Percentiles rank a stretch among this genome's conserved stretches.
These are phyloP conservation scores for Stigmatopora argus DNA, from an alignment of 2,113 vertebrate species.

Conservation along the genomic window DNA sequence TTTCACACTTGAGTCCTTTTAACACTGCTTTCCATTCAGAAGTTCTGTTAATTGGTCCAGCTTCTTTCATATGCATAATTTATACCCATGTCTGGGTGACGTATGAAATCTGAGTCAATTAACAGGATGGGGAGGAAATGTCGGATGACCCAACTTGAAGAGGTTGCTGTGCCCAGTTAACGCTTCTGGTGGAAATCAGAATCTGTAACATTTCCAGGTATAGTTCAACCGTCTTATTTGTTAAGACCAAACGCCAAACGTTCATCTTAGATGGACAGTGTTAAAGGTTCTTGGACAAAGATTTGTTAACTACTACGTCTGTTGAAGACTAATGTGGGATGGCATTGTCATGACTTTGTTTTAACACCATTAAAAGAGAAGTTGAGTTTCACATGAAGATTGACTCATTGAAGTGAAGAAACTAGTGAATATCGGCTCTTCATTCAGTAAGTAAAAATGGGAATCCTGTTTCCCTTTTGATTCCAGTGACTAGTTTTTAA, in stretches of 20 bases:
- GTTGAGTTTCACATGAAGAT: constrained; percentile 33
- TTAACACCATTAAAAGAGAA: constrained; percentile 22
- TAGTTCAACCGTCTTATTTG: background rate
- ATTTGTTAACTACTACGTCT: background rate
- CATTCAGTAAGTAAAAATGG: background rate
- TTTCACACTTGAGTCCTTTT: background rate
- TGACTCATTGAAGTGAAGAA: constrained; percentile 55
- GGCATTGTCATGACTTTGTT: constrained; percentile 14
- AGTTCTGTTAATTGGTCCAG: background rate
- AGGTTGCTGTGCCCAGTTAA: background rate
- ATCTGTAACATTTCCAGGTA: background rate
- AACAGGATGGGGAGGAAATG: background rate
- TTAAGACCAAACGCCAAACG: background rate
- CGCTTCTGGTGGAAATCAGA: background rate
- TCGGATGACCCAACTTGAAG: background rate
- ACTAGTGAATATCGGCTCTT: constrained; percentile 20
- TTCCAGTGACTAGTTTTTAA: background rate
- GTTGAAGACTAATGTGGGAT: background rate
- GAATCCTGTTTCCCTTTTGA: constrained; percentile 14
- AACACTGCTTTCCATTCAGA: background rate
- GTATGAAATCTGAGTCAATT: background rate
- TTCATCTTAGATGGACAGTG: background rate
- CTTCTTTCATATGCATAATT: background rate
- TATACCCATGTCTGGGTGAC: background rate
- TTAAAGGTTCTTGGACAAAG: background rate